Evolutionary conservation across 2,113 vertebrate species (phyloP), one percentile per base, ranked within the genome.

Genomic region (Poeciliopsis occidentalis): DNA sequence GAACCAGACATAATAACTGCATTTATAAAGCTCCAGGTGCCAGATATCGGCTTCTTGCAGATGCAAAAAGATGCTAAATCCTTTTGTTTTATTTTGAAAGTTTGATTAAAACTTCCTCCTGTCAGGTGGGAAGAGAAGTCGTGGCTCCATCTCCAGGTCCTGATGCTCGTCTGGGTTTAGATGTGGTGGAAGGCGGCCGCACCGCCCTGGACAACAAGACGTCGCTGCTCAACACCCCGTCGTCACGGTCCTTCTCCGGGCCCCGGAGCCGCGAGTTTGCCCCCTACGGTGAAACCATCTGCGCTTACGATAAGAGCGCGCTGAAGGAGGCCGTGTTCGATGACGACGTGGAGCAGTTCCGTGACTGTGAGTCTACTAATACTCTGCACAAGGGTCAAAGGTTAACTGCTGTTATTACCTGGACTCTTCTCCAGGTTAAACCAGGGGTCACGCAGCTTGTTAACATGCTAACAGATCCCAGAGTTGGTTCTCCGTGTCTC

Each of bases 191-290:
- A 90, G 97, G 97, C 27, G 96, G 97, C 32, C 95, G 98, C 69
- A 98, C 95, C 2, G 98, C 97, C 12, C 90, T 99, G 67, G 98
- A 99, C 87, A 99, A 99, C 92, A 99, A 99, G 93, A 99, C 98
- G 0, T 99, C 98, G 0, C 92, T 99, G 0, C 97, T 99, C 75
- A 99, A 99, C 92, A 99, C 97, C 0, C 98, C 97, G 10, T 97
- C 98, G 0, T 96, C 96, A 0, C 97, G 97, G 0, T 91, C 97
- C 64, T 99, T 99, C 85, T 95, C 96, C 0, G 97, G 96, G 60
- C 97, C 96, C 0, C 95, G 98, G 7, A 77, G 91, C 3, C 96
- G 97, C 0, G 98, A 99, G 1, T 99, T 97, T 68, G 96, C 94
- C n/a, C 97, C 97, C 0, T 98, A 97, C 5, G 89, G 95, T 0